Evolutionary conservation across 2,888 invertebrate genomes (phyloP).

Genomic region (Leptinotarsa juncta): DNA sequence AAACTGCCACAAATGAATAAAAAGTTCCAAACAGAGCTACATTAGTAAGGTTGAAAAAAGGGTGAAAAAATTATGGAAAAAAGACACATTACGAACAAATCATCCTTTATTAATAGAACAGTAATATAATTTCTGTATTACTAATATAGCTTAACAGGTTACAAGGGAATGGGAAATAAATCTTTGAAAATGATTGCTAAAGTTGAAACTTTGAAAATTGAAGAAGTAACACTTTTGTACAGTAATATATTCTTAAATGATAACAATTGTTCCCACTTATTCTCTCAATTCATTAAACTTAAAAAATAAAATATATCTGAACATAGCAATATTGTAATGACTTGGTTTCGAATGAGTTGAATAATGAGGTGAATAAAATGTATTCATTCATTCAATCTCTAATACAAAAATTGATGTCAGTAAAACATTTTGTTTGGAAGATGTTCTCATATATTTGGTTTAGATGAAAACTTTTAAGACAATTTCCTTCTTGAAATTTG

Average conservation of each 20-base stretch:
- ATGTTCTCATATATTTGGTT: too few relatives aligned
- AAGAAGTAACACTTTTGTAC: constrained; percentile 39
- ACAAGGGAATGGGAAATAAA: constrained; percentile 47
- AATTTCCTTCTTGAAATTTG: too few relatives aligned
- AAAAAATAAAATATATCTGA: neutral
- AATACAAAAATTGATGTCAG: too few relatives aligned
- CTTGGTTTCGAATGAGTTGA: neutral
- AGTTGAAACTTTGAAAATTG: constrained; percentile 34
- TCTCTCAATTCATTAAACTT: constrained; percentile 21
- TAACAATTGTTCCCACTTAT: constrained; percentile 51
- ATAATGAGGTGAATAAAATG: neutral
- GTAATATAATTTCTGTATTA: constrained; percentile 57
- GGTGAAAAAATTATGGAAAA: neutral
- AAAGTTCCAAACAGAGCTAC: too few relatives aligned
- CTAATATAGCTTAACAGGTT: constrained; percentile 56
- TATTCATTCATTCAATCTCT: too few relatives aligned
- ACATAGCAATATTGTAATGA: neutral
- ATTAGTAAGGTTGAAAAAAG: too few relatives aligned
- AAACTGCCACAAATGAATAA: too few relatives aligned
- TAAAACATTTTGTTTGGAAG: too few relatives aligned
- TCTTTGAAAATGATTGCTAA: constrained; percentile 35
- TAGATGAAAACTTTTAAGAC: too few relatives aligned
- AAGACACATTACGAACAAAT: constrained; percentile 50
- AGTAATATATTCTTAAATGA: constrained; percentile 42
- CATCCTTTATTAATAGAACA: constrained; percentile 58